Evolutionary conservation across 2,888 invertebrate species (phyloP), one percentile per base, ranked within the genome.

Genomic region (Mesodorylaimus sp.): DNA sequence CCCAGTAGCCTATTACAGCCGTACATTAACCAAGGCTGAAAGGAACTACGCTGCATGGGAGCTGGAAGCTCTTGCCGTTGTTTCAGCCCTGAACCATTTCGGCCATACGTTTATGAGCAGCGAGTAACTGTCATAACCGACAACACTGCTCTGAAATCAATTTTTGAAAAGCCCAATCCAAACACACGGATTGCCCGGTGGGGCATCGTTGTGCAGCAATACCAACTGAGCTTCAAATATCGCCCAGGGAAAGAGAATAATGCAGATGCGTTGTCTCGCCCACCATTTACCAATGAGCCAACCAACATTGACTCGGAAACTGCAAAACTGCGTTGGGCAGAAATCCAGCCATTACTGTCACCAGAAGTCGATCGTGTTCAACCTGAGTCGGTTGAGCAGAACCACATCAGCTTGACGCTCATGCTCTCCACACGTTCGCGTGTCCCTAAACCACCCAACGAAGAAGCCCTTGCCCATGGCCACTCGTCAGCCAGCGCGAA

Each of bases 251-350:
- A 56, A 38, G 52, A 53, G 1, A 67, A 59, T 2, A 54, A 68
- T 1, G 68, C 68, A 0, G 69, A 70, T 51, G 56, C 60, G 1
- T 50, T 69, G 2, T 65, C 64, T 1, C 48, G 66, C 41, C 60
- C 61, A 1, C n/a, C n/a, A n/a, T n/a, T n/a, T n/a, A n/a, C n/a
- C n/a, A n/a, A n/a, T n/a, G n/a, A n/a, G n/a, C n/a, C n/a, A n/a
- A n/a, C n/a, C n/a, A n/a, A n/a, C n/a, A n/a, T n/a, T n/a, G n/a
- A n/a, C n/a, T n/a, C n/a, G n/a, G n/a, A n/a, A n/a, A n/a, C n/a
- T n/a, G n/a, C n/a, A n/a, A n/a, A n/a, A n/a, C n/a, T n/a, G n/a
- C n/a, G n/a, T n/a, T n/a, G n/a, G n/a, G n/a, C n/a, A n/a, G n/a
- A n/a, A n/a, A n/a, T n/a, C n/a, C n/a, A n/a, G n/a, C n/a, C n/a